Evolutionary conservation across 2,888 invertebrate species (phyloP), one percentile per base, ranked within the genome.

Genomic region (Ligdia adustata): DNA sequence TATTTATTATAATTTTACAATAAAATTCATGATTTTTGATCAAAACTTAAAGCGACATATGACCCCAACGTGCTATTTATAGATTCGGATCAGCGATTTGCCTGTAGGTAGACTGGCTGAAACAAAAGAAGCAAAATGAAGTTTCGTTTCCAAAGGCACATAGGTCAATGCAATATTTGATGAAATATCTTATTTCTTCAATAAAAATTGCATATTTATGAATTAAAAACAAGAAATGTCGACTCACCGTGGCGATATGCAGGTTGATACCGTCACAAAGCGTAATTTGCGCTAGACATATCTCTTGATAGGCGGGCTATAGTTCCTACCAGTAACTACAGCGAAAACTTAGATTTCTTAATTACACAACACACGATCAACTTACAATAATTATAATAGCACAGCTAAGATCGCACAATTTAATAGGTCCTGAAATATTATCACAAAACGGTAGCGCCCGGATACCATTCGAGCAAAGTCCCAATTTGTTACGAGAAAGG

Each of bases 91-190:
- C 53, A 58, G 59, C 72, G 66, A 40, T 68, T 60, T 56, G 47
- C 35, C 56, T 58, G 60, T 67, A 67, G 57, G 59, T 62, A 58
- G 58, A 46, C 56, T 50, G 53, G 63, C 86, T 87, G 82, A 79
- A 87, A 88, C 85, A 88, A 86, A 86, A 89, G 78, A 90, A 88
- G 72, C 76, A 37, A 89, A 86, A 86, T 82, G 74, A 88, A 89
- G 89, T 90, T 90, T 75, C 72, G 71, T 64, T 67, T 73, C 67
- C 60, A 62, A 60, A 54, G 49, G 50, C 62, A 81, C 72, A 67
- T 81, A 85, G 85, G 86, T 87, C 87, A 87, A 69, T 78, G 58
- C 65, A 77, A 71, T 69, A 75, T 73, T 74, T 67, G 49, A 61
- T 57, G 51, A 58, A 74, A 70, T 66, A 68, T 59, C 47, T 33